Evolutionary conservation across 2,797 vertebrate species (phyloP), one percentile per base, ranked within the genome.

Genomic region (Anas flavirostris): DNA sequence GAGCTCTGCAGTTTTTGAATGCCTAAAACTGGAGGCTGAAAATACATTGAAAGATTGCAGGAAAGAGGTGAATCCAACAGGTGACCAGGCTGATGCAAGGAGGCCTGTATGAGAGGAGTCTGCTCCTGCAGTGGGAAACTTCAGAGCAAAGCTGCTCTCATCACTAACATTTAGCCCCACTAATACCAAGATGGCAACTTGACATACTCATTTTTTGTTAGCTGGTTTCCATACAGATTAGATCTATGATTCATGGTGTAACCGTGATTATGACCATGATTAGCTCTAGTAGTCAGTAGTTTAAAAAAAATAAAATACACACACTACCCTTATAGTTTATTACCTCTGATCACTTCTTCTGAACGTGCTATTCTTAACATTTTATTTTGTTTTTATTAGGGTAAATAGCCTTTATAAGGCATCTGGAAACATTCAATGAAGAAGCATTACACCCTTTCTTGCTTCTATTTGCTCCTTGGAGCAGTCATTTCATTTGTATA

Each of bases 51-150:
- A 59, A 70, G 56, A 46, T 19, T 7, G 19, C n/a, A 59, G 43
- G 22, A 41, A 78, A 81, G 25, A 66, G 37, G 19, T 17, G 28
- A 83, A 63, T 2, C 31, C 33, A 73, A 33, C 15, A 73, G 31
- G 13, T 17, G 37, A 60, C 2, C 59, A 66, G 16, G 26, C 22
- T 1, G 0, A 10, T 2, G 13, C 1, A 1, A 78, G 63, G 43
- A 50, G 29, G 15, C 23, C 2, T 1, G 63, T 7, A 16, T 15
- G 26, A 62, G 35, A 79, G 28, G 28, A 79, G 19, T 2, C 37
- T 64, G 25, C 8, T 28, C 31, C 63, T 33, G 59, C 0, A 0
- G 37, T 1, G 2, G 41, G 16, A 62, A 39, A 28, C 39, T 88
- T n/a, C 78, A 75, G 35, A 68, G 75, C 55, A 55, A 82, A 82